Evolutionary conservation across 2,888 invertebrate genomes (phyloP).

Genomic region (Emesis castigata): DNA sequence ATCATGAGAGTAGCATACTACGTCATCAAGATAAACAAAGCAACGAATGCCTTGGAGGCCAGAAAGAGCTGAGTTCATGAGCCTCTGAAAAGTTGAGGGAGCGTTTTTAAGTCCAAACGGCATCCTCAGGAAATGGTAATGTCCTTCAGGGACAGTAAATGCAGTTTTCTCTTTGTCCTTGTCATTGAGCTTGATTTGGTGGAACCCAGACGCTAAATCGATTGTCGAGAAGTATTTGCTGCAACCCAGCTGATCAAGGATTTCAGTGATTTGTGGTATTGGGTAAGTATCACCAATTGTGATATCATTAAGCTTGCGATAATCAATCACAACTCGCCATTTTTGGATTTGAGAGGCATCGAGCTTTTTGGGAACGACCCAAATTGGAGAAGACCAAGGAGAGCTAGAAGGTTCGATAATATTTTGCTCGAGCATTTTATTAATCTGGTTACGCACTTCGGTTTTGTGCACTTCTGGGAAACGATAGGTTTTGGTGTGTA

Average conservation of each 20-base stretch:
- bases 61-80: constrained; percentile 56
- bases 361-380: constrained; percentile 60
- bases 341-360: constrained; percentile 58
- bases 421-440: constrained; percentile 58
- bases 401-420: constrained; percentile 63
- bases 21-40: constrained; percentile 56
- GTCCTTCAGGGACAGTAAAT: constrained; percentile 53
- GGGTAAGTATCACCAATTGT: constrained; percentile 64
- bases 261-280: constrained; percentile 64
- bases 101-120: constrained; percentile 50
- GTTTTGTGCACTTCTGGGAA: constrained; percentile 63
- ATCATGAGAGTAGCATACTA: constrained; percentile 36
- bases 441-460: constrained; percentile 54
- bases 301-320: constrained; percentile 61
- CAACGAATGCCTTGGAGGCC: constrained; percentile 59
- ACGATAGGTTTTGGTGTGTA: constrained; percentile 58
- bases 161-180: constrained; percentile 57
- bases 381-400: constrained; percentile 66
- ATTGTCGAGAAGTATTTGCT: constrained; percentile 60
- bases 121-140: constrained; percentile 45
- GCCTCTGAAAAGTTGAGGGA: constrained; percentile 51
- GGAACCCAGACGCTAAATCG: constrained; percentile 49
- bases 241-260: constrained; percentile 62
- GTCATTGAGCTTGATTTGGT: constrained; percentile 40
- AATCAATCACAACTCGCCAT: constrained; percentile 62